These are phyloP conservation scores for Calameuta idolon DNA, from an alignment of 2,888 invertebrate genomes.

Conservation along the genomic window DNA sequence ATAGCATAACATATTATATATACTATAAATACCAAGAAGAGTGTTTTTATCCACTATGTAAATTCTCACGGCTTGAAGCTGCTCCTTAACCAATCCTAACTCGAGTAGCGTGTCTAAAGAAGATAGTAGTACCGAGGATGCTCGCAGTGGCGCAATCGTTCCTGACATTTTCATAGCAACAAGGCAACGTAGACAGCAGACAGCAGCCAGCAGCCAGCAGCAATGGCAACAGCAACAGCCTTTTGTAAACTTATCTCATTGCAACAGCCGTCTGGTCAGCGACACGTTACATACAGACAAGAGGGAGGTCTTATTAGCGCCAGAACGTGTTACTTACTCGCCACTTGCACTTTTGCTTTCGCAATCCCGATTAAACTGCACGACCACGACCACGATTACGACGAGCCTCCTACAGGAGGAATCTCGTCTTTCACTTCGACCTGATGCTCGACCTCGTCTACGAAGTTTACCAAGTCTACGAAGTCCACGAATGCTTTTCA, in stretches of 20 bases:
- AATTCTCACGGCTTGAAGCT: neutral
- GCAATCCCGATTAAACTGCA: constrained; percentile 35
- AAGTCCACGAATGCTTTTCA: neutral
- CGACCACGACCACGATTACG: neutral
- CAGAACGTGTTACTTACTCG: neutral
- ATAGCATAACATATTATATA: neutral
- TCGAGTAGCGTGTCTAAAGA: neutral
- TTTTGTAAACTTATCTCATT: constrained; percentile 37
- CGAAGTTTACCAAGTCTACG: neutral
- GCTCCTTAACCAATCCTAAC: neutral
- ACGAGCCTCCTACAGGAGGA: neutral
- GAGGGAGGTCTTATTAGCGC: constrained; percentile 32
- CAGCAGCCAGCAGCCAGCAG: constrained; percentile 28
- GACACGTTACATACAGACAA: constrained; percentile 40
- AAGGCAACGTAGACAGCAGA: constrained; percentile 33
- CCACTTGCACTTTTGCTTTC: constrained; percentile 26
- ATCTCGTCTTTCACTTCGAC: neutral
- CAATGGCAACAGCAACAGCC: neutral
- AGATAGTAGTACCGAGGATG: constrained; percentile 14
- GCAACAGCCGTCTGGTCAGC: constrained; percentile 48
- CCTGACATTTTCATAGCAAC: constrained; percentile 51
- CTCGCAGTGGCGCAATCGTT: constrained; percentile 33
- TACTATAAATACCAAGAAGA: neutral
- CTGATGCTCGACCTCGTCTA: neutral
- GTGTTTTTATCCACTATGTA: neutral